Conservation (phyloP, 2,797 vertebrate species). For the Zenarchopterus dispar region DNA sequence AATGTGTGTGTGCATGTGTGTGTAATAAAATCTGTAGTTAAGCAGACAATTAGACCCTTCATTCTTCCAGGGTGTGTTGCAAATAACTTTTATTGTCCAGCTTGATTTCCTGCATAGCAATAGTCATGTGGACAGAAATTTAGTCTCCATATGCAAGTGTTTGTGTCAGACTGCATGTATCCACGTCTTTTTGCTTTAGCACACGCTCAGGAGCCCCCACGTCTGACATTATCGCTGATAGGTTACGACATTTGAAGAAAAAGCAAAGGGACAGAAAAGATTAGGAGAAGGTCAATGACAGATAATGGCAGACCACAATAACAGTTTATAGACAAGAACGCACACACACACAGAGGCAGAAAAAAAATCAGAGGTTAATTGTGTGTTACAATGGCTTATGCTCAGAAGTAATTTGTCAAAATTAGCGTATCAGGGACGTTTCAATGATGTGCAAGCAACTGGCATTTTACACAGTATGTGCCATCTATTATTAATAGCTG, state of each 20-base stretch:
- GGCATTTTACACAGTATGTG: constrained; percentile 70
- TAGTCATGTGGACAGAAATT: constrained; percentile 4
- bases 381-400: constrained; percentile 56
- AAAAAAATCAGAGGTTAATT: constrained; percentile 65
- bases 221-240: constrained; percentile 34
- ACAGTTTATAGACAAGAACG: constrained; percentile 26
- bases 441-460: constrained; percentile 63
- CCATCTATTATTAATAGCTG: constrained; percentile 73
- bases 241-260: constrained; percentile 50
- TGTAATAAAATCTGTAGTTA: constrained; percentile 52
- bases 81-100: constrained; percentile 35
- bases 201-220: not conserved
- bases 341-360: constrained; percentile 13
- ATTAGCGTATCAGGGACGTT: constrained; percentile 66
- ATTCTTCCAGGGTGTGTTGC: constrained; percentile 37
- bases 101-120: constrained; percentile 15
- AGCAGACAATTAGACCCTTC: constrained; percentile 61
- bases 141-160: not conserved
- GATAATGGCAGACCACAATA: constrained; percentile 35
- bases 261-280: constrained; percentile 13
- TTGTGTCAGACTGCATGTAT: not conserved
- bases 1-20: constrained; percentile 5
- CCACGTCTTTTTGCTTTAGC: constrained; percentile 8
- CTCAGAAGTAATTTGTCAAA: constrained; percentile 73
- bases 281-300: constrained; percentile 51